Evolutionary conservation across 2,888 invertebrate species (phyloP).

Genomic region (Andricus curvator): DNA sequence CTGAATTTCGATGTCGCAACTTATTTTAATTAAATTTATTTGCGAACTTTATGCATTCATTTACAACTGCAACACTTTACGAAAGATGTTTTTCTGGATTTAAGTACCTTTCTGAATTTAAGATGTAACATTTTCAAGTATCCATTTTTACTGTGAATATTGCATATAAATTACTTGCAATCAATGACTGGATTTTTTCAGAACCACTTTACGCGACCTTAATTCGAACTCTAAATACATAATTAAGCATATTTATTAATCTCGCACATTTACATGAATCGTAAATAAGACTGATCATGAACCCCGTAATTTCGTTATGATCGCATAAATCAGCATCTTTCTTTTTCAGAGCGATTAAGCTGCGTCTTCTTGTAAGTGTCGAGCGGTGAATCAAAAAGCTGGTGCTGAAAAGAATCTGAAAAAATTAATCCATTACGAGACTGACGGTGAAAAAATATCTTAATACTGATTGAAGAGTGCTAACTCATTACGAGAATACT

Average conservation of each 20-base stretch:
- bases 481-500: not conserved
- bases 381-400: not conserved
- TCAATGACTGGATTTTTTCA: not conserved
- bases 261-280: not conserved
- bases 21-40: too few species aligned
- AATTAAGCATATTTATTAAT: not conserved
- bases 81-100: too few species aligned
- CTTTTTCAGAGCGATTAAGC: not conserved
- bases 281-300: not conserved
- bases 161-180: too few species aligned
- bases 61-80: too few species aligned
- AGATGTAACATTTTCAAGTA: too few species aligned
- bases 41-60: too few species aligned
- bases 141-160: too few species aligned
- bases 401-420: not conserved
- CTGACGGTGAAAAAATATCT: not conserved
- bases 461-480: not conserved
- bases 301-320: not conserved
- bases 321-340: not conserved
- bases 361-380: not conserved
- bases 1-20: too few species aligned
- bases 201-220: constrained; percentile 15
- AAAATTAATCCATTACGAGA: not conserved
- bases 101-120: too few species aligned
- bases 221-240: not conserved